Percentiles rank a stretch among this genome's conserved stretches.
phyloP scores from a whole-genome alignment of 1,140 invertebrate species.

The Caenorhabditis remanei region DNA sequence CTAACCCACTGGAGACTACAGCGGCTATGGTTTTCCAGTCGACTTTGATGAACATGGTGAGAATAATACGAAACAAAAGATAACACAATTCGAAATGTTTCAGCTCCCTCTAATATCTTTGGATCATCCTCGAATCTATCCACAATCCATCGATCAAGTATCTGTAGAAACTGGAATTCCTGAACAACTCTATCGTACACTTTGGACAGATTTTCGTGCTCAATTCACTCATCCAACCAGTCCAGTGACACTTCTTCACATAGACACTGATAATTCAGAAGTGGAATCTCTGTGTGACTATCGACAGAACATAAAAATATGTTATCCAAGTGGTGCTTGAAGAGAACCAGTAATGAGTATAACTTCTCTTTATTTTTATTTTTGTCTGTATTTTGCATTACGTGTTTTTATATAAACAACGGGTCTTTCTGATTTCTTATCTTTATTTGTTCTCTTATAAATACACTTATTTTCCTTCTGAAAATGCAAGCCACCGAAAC shows the following conservation, averaged over 20 bases:
- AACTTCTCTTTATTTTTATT: neutral
- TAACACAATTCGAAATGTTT: neutral
- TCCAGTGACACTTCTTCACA: slow-evolving; percentile 14
- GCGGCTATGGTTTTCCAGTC: slow-evolving; percentile 1
- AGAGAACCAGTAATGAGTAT: neutral
- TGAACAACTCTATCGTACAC: slow-evolving; percentile 16
- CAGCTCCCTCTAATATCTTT: neutral
- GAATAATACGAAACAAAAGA: neutral
- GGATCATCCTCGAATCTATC: slow-evolving; percentile 29
- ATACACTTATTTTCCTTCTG: neutral
- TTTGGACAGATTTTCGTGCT: slow-evolving; percentile 41
- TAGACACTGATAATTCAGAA: neutral
- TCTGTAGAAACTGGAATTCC: slow-evolving; percentile 28
- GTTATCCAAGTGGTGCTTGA: slow-evolving; percentile 41
- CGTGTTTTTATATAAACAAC: neutral
- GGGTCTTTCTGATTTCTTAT: slow-evolving; percentile 3
- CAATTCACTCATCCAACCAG: slow-evolving; percentile 42
- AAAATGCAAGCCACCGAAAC: no score
- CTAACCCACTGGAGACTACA: slow-evolving; percentile 12
- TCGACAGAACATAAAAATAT: slow-evolving; percentile 19
- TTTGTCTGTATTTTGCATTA: neutral
- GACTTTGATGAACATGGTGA: slow-evolving; percentile 27
- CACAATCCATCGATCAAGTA: slow-evolving; percentile 12
- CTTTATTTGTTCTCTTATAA: slow-evolving; percentile 2
- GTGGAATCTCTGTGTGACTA: slow-evolving; percentile 27